phyloP scores from a whole-genome alignment of 2,888 invertebrate genomes.

The Lithophane semibrunnea region DNA sequence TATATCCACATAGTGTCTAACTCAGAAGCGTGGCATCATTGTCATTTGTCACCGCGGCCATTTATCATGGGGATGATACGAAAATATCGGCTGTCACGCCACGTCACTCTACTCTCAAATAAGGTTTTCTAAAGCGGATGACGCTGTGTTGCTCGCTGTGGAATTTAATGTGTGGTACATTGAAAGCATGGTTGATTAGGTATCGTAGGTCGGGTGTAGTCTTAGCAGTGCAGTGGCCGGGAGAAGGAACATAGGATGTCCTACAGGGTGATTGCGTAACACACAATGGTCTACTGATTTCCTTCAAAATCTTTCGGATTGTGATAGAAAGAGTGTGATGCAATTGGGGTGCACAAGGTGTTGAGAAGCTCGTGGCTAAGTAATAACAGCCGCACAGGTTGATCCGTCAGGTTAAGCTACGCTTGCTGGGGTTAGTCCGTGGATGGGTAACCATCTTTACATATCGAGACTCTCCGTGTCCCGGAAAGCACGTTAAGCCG shows the following conservation, averaged over 20 bases:
- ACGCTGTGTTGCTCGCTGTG: background rate
- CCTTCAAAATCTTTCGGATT: background rate
- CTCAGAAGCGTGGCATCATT: conserved; percentile 44
- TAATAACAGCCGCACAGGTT: too few relatives aligned
- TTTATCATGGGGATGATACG: conserved; percentile 59
- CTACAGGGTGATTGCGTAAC: background rate
- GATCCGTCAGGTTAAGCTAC: too few relatives aligned
- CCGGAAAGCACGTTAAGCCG: too few relatives aligned
- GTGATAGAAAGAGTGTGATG: background rate
- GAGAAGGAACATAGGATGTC: background rate
- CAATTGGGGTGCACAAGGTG: background rate
- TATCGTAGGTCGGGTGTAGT: background rate
- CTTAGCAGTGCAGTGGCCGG: background rate
- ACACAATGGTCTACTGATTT: background rate
- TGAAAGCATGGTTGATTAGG: background rate
- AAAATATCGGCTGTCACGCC: conserved; percentile 58
- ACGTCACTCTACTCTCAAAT: conserved; percentile 46
- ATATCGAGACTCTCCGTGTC: too few relatives aligned
- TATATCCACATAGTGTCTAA: conserved; percentile 17
- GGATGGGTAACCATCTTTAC: too few relatives aligned
- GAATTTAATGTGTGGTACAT: conserved; percentile 3
- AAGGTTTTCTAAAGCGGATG: conserved; percentile 44
- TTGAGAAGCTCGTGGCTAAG: too few relatives aligned
- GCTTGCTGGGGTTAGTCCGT: too few relatives aligned
- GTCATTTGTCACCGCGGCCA: conserved; percentile 64